Evolutionary conservation across 2,113 vertebrate species (phyloP).

Genomic region (Xenopus tropicalis): UCB_Xtro_10.0 CM004448.2:99193501-99194000

Average conservation of each 20-base stretch:
- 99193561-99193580: conserved; percentile 72
- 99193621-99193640: conserved; percentile 84
- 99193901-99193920: conserved; percentile 56
- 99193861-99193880: conserved; percentile 66
- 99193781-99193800: conserved; percentile 81
- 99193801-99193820: conserved; percentile 79
- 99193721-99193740: conserved; percentile 68
- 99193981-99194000: conserved; percentile 91
- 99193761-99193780: conserved; percentile 73
- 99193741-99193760: conserved; percentile 74
- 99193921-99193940: conserved; percentile 89
- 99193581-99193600: conserved; percentile 78
- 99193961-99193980: conserved; percentile 92
- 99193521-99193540: conserved; percentile 76
- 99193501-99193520: conserved; percentile 90
- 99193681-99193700: conserved; percentile 45
- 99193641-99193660: conserved; percentile 63
- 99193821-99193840: conserved; percentile 82
- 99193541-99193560: conserved; percentile 67
- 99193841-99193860: conserved; percentile 84
- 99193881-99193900: conserved; percentile 62
- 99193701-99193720: conserved; percentile 70
- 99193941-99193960: conserved; percentile 85
- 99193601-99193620: conserved; percentile 87
- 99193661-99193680: conserved; percentile 60